These are phyloP conservation scores for Tipula vernalis DNA, from an alignment of 2,888 invertebrate genomes.

Conservation along the genomic window DNA sequence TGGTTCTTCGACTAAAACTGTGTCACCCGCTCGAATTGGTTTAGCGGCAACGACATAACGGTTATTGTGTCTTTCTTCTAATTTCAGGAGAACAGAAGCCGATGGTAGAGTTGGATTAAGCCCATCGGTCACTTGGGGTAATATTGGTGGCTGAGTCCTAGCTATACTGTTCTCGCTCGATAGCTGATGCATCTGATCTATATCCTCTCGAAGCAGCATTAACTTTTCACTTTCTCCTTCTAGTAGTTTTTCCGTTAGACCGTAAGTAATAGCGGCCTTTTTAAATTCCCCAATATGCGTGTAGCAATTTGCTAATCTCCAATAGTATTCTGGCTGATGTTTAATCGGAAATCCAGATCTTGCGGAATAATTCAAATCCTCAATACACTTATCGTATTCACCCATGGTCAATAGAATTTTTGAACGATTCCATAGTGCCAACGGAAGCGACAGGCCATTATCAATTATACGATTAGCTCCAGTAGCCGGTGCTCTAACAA, in stretches of 20 bases:
- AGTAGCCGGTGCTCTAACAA: conserved; percentile 55
- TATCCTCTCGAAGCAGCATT: conserved; percentile 34
- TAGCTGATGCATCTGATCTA: conserved; percentile 24
- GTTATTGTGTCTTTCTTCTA: conserved; percentile 47
- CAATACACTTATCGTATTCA: conserved; percentile 46
- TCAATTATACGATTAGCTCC: conserved; percentile 42
- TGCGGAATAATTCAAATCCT: conserved; percentile 53
- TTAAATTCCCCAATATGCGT: conserved; percentile 42
- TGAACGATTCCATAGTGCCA: conserved; percentile 55
- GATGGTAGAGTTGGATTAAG: conserved; percentile 44
- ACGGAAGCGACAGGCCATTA: conserved; percentile 47
- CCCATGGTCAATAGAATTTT: conserved; percentile 45
- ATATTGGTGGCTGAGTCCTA: not conserved
- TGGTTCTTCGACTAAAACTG: conserved; percentile 56
- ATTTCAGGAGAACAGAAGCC: conserved; percentile 44
- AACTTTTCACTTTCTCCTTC: conserved; percentile 36
- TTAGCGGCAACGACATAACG: conserved; percentile 53
- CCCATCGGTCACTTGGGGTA: conserved; percentile 37
- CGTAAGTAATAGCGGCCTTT: conserved; percentile 51
- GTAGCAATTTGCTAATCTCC: conserved; percentile 58
- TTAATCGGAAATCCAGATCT: conserved; percentile 48
- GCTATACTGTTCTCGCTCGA: conserved; percentile 16
- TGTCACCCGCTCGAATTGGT: conserved; percentile 49
- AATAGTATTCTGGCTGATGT: conserved; percentile 52
- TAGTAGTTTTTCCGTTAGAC: conserved; percentile 47